These are phyloP conservation scores for Ennomos erosarius DNA, from an alignment of 2,888 invertebrate species.

Conservation along the genomic window DNA sequence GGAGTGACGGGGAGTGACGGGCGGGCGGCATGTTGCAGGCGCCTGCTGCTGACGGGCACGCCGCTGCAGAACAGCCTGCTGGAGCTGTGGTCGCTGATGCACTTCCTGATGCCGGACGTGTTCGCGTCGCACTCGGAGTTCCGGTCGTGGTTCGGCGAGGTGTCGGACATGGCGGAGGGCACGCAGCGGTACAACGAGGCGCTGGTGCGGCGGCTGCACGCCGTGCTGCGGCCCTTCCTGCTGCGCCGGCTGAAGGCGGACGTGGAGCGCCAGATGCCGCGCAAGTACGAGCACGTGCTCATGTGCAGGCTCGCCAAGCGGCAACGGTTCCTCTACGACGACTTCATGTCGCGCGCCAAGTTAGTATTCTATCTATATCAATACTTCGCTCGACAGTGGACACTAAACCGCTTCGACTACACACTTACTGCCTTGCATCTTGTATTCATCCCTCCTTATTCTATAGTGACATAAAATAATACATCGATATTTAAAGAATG, in stretches of 20 bases:
- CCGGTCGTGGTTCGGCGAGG: constrained; percentile 99
- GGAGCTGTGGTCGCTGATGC: constrained; percentile 99
- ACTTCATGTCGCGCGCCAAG: constrained; percentile 99
- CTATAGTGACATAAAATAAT: too few relatives aligned
- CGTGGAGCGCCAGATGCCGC: constrained; percentile 98
- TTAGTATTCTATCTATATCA: constrained; percentile 86
- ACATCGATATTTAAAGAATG: too few relatives aligned
- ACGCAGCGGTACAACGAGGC: constrained; percentile 62
- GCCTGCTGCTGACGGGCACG: constrained; percentile 96
- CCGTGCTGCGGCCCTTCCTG: constrained; percentile 95
- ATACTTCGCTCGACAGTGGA: too few relatives aligned
- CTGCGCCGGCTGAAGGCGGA: constrained; percentile 96
- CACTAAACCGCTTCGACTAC: too few relatives aligned
- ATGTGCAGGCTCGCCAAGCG: constrained; percentile 97
- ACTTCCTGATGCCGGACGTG: constrained; percentile 98
- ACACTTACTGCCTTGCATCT: too few relatives aligned
- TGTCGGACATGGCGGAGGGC: constrained; percentile 86
- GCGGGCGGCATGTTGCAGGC: constrained; percentile 74
- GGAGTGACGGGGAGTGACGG: not conserved
- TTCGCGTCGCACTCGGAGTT: constrained; percentile 98
- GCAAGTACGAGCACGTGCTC: constrained; percentile 97
- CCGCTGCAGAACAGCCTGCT: constrained; percentile 98
- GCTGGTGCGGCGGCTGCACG: constrained; percentile 69
- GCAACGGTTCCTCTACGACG: constrained; percentile 98
- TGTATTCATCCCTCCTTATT: too few relatives aligned